Evolutionary conservation across 2,888 invertebrate genomes (phyloP).

Genomic region (Muscina levida): DNA sequence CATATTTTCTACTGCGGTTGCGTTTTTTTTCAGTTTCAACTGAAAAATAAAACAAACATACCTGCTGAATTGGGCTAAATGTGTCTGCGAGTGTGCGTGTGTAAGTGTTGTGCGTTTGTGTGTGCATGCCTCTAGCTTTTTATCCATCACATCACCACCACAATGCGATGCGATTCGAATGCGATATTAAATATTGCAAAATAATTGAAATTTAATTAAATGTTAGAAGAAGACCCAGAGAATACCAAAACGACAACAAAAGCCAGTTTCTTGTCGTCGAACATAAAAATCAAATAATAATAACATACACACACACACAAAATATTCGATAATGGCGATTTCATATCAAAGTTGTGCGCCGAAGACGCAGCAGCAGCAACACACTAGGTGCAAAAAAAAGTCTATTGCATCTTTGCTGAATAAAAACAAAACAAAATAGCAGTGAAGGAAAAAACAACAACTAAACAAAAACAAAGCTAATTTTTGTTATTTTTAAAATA

Average conservation of each 20-base stretch:
- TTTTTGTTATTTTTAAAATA: not conserved
- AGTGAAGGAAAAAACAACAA: slow-evolving; percentile 38
- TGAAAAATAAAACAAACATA: slow-evolving; percentile 2
- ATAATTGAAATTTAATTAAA: slow-evolving; percentile 13
- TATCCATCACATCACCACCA: too few species aligned
- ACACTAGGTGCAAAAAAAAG: too few species aligned
- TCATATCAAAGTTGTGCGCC: not conserved
- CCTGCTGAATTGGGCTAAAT: not conserved
- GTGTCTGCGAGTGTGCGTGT: too few species aligned
- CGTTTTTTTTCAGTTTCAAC: not conserved
- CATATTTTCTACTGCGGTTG: slow-evolving; percentile 12
- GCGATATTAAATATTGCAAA: slow-evolving; percentile 12
- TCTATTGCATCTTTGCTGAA: slow-evolving; percentile 29
- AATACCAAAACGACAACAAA: not conserved
- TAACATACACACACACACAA: too few species aligned
- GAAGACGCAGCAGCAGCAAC: slow-evolving; percentile 6
- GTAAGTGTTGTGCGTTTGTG: too few species aligned
- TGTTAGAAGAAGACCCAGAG: not conserved
- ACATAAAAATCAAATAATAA: not conserved
- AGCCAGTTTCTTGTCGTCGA: not conserved
- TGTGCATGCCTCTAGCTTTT: too few species aligned
- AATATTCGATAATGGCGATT: not conserved
- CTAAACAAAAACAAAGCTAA: slow-evolving; percentile 22
- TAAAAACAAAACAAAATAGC: not conserved
- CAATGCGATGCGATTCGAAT: too few species aligned